Conservation (phyloP, 2,797 vertebrate species). For the Meriones psammophilus region DNA sequence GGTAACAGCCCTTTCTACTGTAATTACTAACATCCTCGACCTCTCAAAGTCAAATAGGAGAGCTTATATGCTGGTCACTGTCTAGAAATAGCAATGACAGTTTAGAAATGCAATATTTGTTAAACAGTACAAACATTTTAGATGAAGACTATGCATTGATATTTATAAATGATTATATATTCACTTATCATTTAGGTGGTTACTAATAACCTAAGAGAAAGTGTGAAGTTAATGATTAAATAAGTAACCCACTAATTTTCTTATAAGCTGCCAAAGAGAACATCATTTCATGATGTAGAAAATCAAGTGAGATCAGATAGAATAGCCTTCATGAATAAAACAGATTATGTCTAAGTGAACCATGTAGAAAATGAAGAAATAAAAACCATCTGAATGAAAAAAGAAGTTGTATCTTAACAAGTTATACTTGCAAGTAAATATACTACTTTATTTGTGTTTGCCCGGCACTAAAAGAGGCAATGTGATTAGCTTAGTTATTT, state of each 20-base stretch:
- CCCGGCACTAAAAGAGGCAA: neutral
- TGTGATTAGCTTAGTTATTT: neutral
- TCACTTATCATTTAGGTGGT: neutral
- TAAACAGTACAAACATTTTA: neutral
- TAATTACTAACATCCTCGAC: neutral
- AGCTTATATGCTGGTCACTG: neutral
- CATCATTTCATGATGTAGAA: neutral
- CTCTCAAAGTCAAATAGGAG: neutral
- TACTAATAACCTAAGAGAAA: neutral
- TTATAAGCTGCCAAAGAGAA: neutral
- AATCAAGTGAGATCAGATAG: neutral
- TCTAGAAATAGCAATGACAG: neutral
- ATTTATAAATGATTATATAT: neutral
- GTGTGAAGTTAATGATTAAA: neutral
- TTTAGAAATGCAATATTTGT: fast-evolving
- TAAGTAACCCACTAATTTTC: neutral
- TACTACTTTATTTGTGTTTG: neutral
- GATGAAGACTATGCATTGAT: neutral
- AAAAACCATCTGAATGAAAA: neutral
- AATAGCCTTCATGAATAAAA: neutral
- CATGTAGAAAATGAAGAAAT: neutral
- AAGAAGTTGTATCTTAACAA: neutral
- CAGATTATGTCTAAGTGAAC: fast-evolving
- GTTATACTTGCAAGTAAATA: neutral
- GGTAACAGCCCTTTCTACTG: neutral